Evolutionary conservation across 2,113 vertebrate species (phyloP).

Genomic region (Hipposideros armiger): DNA sequence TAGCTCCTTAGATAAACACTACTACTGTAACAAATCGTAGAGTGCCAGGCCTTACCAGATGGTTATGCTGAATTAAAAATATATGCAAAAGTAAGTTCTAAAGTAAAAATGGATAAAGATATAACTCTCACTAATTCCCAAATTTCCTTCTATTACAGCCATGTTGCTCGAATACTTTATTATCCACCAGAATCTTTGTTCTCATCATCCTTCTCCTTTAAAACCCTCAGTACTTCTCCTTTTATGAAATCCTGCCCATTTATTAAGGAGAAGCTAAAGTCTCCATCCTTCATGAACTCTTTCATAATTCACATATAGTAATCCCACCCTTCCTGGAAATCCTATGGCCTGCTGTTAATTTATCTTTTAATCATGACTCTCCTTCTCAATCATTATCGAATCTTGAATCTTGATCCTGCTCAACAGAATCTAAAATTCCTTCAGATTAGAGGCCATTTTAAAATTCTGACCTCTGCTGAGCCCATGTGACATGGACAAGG

Average conservation of each 20-base stretch:
- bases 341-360: not conserved
- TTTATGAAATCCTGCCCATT: not conserved
- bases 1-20: conserved; percentile 78
- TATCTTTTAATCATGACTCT: not conserved
- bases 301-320: not conserved
- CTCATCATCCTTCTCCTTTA: not conserved
- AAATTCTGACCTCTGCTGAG: not conserved
- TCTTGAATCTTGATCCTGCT: not conserved
- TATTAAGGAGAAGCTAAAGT: not conserved
- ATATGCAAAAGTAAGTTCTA: conserved; percentile 78
- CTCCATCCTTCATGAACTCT: not conserved
- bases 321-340: not conserved
- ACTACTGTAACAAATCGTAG: conserved; percentile 75
- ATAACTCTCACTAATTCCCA: conserved; percentile 76
- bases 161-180: conserved; percentile 64
- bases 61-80: conserved; percentile 81
- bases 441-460: not conserved
- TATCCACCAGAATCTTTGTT: conserved; percentile 2
- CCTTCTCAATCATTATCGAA: not conserved
- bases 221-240: not conserved
- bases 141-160: conserved; percentile 67
- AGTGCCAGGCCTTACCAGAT: conserved; percentile 81
- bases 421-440: not conserved
- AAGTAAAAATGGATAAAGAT: conserved; percentile 79
- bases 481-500: not conserved